A percentile compares a stretch with the other conserved stretches of the same genome.
phyloP scores from a whole-genome alignment of 2,888 invertebrate species.

The Cetonia aurata region DNA sequence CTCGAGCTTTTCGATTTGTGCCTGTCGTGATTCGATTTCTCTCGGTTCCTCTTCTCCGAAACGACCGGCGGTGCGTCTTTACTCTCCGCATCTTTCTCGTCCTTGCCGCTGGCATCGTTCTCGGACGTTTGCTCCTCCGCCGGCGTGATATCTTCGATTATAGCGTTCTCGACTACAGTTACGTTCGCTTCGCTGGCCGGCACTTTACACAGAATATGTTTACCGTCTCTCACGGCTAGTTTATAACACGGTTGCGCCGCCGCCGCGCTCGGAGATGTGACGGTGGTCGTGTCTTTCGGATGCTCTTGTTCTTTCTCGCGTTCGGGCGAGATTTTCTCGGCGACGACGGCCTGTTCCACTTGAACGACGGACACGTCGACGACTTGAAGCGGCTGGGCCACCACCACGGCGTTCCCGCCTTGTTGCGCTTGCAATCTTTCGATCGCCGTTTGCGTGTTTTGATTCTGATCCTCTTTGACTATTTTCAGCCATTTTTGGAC shows the following conservation, averaged over 20 bases:
- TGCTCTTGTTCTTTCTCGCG: slow-evolving; percentile 24
- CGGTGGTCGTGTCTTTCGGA: slow-evolving; percentile 38
- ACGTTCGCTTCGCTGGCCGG: slow-evolving; percentile 53
- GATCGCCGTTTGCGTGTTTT: slow-evolving; percentile 15
- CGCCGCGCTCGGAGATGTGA: slow-evolving; percentile 43
- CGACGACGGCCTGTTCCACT: slow-evolving; percentile 47
- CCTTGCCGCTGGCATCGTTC: slow-evolving; percentile 36
- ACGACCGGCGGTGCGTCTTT: slow-evolving; percentile 19
- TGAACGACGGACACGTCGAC: slow-evolving; percentile 36
- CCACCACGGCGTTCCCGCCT: neutral
- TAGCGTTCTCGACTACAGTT: slow-evolving; percentile 57
- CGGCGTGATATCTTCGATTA: slow-evolving; percentile 54
- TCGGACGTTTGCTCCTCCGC: slow-evolving; percentile 36
- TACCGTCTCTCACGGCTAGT: slow-evolving; percentile 80
- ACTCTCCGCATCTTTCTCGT: slow-evolving; percentile 49
- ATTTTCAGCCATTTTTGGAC: slow-evolving; percentile 93
- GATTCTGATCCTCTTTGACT: slow-evolving; percentile 77
- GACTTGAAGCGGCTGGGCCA: slow-evolving; percentile 38
- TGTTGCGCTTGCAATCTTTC: slow-evolving; percentile 33
- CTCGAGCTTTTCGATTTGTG: slow-evolving; percentile 50
- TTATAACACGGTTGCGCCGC: slow-evolving; percentile 67
- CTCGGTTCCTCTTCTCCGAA: slow-evolving; percentile 42
- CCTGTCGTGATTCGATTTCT: slow-evolving; percentile 45
- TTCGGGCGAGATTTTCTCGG: neutral
- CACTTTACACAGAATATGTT: slow-evolving; percentile 76